phyloP scores from a whole-genome alignment of 2,888 invertebrate species.

The Sialis fuliginosa region DNA sequence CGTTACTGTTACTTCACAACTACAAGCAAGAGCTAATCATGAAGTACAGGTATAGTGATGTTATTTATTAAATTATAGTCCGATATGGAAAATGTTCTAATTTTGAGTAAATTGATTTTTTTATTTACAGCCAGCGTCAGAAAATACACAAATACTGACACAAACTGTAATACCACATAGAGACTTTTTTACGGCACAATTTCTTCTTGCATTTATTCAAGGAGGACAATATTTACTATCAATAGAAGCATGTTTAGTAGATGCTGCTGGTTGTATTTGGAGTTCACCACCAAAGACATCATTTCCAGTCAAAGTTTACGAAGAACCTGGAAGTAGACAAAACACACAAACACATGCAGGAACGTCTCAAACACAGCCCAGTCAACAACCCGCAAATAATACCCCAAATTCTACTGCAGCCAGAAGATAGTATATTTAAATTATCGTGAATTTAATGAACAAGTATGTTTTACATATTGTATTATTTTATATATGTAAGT shows the following conservation, averaged over 20 bases:
- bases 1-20: constrained; percentile 47
- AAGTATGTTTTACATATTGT: background rate
- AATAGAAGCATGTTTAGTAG: constrained; percentile 72
- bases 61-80: background rate
- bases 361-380: background rate
- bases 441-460: background rate
- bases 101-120: background rate
- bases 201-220: constrained; percentile 54
- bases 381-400: background rate
- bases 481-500: background rate
- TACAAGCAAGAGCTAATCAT: constrained; percentile 25
- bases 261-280: constrained; percentile 72
- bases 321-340: constrained; percentile 27
- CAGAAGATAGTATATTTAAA: background rate
- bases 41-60: constrained; percentile 1
- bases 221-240: constrained; percentile 59
- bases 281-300: constrained; percentile 73
- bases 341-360: background rate
- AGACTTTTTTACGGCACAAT: constrained; percentile 88
- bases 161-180: constrained; percentile 79
- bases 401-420: background rate
- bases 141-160: constrained; percentile 31
- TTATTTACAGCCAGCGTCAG: background rate
- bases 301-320: constrained; percentile 56
- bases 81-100: background rate